These are phyloP conservation scores for Theropithecus gelada DNA, from an alignment of 2,113 vertebrate species.

Conservation along the genomic window DNA sequence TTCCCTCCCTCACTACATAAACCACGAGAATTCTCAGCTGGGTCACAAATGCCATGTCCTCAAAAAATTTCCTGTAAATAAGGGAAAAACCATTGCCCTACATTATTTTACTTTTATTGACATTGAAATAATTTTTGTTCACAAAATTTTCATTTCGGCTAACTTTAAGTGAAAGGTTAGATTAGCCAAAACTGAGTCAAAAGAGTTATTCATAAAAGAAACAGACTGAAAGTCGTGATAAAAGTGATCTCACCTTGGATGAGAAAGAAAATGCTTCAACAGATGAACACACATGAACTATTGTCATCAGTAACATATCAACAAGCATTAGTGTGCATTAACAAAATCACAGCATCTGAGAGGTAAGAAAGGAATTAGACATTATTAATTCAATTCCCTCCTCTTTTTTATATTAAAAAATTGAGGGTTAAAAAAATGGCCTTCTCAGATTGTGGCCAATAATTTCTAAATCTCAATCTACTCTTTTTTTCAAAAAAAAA, in stretches of 20 bases:
- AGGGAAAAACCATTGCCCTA: not conserved
- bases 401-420: conserved; percentile 1
- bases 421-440: not conserved
- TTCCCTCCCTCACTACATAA: not conserved
- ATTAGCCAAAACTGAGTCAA: not conserved
- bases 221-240: not conserved
- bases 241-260: not conserved
- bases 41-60: not conserved
- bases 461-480: not conserved
- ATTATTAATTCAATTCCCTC: not conserved
- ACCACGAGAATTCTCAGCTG: not conserved
- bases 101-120: not conserved
- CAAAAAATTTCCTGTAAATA: not conserved
- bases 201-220: conserved; percentile 11
- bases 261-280: not conserved
- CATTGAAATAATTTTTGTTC: conserved; percentile 2
- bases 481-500: not conserved
- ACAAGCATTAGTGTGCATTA: not conserved
- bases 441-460: not conserved
- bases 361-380: not conserved
- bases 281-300: not conserved
- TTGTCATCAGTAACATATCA: not conserved
- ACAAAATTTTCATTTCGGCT: conserved; percentile 23
- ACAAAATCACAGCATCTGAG: not conserved
- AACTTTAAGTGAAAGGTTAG: not conserved